These are phyloP conservation scores for Pemphredon lugubris DNA, from an alignment of 2,888 invertebrate species.

Conservation along the genomic window DNA sequence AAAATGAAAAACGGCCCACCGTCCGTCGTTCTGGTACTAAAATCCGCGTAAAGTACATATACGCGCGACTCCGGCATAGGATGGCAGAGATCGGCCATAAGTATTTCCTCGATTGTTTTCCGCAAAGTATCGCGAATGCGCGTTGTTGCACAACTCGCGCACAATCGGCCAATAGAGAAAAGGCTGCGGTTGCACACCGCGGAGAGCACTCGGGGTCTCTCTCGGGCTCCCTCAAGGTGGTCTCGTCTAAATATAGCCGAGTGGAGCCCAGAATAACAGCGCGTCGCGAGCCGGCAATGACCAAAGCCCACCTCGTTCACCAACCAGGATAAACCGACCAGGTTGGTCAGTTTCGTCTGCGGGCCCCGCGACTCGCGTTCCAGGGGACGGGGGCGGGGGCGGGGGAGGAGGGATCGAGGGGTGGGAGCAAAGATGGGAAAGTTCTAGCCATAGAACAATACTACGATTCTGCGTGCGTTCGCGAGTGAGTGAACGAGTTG, in stretches of 20 bases:
- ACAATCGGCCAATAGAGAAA: conserved; percentile 52
- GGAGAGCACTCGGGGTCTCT: conserved; percentile 48
- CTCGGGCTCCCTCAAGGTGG: conserved; percentile 77
- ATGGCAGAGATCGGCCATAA: too few relatives aligned
- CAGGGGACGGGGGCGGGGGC: background rate
- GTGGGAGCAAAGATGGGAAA: too few relatives aligned
- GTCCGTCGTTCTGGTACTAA: too few relatives aligned
- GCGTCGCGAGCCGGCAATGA: conserved; percentile 75
- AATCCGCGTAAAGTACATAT: too few relatives aligned
- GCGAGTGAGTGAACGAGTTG: background rate
- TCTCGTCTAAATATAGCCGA: conserved; percentile 80
- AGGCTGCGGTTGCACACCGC: conserved; percentile 51
- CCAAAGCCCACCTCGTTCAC: conserved; percentile 72
- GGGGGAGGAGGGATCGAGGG: too few relatives aligned
- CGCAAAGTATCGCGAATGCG: conserved; percentile 35
- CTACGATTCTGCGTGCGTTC: conserved; percentile 12
- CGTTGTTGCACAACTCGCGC: conserved; percentile 58
- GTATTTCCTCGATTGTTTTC: too few relatives aligned
- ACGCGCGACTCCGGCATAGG: too few relatives aligned
- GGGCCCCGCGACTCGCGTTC: conserved; percentile 18
- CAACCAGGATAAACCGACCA: conserved; percentile 57
- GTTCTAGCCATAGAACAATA: conserved; percentile 39
- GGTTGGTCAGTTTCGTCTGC: conserved; percentile 61
- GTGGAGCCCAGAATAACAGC: conserved; percentile 78
- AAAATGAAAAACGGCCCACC: too few relatives aligned